These are phyloP conservation scores for Pelecanoides urinatrix DNA, from an alignment of 2,113 vertebrate genomes.

Conservation along the genomic window DNA sequence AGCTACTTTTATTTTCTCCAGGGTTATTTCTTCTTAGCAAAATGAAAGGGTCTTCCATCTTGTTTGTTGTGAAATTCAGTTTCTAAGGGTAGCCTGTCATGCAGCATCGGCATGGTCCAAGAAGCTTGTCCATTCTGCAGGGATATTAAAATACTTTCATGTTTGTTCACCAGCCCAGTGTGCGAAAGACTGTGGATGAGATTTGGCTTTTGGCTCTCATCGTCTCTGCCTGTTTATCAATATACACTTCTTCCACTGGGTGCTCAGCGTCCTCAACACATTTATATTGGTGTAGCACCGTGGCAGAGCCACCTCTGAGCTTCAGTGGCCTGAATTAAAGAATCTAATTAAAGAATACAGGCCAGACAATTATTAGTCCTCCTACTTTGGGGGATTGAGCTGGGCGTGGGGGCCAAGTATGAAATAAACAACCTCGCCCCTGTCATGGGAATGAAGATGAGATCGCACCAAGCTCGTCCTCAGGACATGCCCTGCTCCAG, in stretches of 20 bases:
- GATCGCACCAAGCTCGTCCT: neutral
- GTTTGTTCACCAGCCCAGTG: neutral
- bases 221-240: neutral
- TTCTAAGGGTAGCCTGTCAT: neutral
- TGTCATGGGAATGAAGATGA: neutral
- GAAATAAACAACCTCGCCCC: neutral
- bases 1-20: neutral
- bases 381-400: neutral
- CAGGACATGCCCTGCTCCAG: neutral
- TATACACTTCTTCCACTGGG: accelerated
- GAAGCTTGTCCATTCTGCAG: neutral
- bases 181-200: neutral
- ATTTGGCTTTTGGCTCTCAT: neutral
- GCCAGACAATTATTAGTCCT: neutral
- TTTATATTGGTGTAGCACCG: neutral
- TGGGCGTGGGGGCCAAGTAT: neutral
- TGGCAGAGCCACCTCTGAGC: neutral
- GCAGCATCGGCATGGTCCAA: neutral
- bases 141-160: neutral
- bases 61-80: neutral
- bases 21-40: neutral
- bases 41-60: neutral
- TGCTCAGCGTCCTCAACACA: neutral
- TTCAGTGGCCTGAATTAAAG: neutral
- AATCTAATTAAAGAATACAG: neutral